Conservation (phyloP, 2,113 vertebrate genomes). For the Pelmatolapia mariae region DNA sequence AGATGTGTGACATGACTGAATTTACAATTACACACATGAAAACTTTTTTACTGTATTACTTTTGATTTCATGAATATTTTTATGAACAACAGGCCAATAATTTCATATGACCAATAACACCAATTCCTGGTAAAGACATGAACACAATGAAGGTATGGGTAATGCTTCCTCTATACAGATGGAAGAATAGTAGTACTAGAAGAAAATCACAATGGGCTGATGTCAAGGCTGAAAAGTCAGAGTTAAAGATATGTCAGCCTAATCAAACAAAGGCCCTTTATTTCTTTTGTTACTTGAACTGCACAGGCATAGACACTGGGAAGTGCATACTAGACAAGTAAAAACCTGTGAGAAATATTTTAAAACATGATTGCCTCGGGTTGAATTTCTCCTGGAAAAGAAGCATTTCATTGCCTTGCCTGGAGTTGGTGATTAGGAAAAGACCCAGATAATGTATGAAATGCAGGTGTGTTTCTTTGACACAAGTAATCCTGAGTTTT, state of each 20-base stretch:
- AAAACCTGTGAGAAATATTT: slow-evolving; percentile 20
- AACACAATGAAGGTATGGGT: neutral
- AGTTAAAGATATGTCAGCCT: slow-evolving; percentile 1
- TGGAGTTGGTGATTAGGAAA: slow-evolving; percentile 25
- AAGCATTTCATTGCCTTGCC: neutral
- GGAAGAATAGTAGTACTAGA: neutral
- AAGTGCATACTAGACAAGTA: slow-evolving; percentile 15
- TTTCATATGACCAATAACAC: neutral
- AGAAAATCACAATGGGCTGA: neutral
- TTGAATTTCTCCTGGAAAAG: neutral
- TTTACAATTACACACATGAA: neutral
- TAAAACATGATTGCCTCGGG: neutral
- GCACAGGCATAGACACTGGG: neutral
- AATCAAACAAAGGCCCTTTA: slow-evolving; percentile 38
- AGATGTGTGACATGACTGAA: neutral
- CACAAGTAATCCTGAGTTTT: slow-evolving; percentile 62
- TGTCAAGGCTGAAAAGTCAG: slow-evolving; percentile 12
- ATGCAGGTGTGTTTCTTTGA: slow-evolving; percentile 64
- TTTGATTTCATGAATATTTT: neutral
- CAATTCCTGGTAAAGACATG: neutral
- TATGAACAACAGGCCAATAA: neutral
- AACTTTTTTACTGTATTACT: neutral
- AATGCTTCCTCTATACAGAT: neutral
- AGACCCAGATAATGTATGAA: slow-evolving; percentile 26
- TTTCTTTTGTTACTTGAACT: slow-evolving; percentile 12